Base-by-base conservation (phyloP, 37 sponge, comb jelly and placozoan species). In the Petrosia ficiformis region DNA sequence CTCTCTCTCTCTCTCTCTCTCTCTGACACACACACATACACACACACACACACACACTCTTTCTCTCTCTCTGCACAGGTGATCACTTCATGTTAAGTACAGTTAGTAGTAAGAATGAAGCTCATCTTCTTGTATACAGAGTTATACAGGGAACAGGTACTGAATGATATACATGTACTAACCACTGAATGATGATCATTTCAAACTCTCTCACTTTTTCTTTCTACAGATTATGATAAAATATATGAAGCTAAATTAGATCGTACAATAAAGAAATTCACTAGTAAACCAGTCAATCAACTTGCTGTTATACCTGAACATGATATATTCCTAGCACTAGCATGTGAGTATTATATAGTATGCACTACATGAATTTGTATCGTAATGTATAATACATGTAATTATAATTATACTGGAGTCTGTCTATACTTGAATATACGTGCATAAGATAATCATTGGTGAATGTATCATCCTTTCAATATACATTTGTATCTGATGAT, bases 291-390 rank as follows among this genome's bases (percentile, higher is more conserved):
- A 8, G 64, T 80, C 73, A 28, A 36, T 4, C 38, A 79, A 59
- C 59, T 86, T 3, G 74, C 76, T 32, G 86, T 74, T 16, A 37
- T 86, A 2, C 61, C 86, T 3, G 86, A 86, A 43, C 66, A 31
- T 30, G 70, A 73, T 11, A 34, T 85, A 14, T 78, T 85, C 33
- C 57, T 85, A 2, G 85, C 59, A 1, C 74, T 85, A 1, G 21
- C 74, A 58, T 54, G 77, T 77, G 19, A 65, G 77, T 65, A 1
- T 44, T 4, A 24, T 48, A 10, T 16, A 48, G 54, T 48, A 16
- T 48, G 54, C 54, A 48, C 10, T 48, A 48, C 10, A 48, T 19
- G 14, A n/a, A 48, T 48, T 48, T 19, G 16, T 48, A 16, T 48
- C 14, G 10, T 10, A 10, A 48, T 48, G 54, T 48, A n/a, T n/a